Conservation (phyloP, 1,140 invertebrate genomes). For the Drosophila miranda region DNA sequence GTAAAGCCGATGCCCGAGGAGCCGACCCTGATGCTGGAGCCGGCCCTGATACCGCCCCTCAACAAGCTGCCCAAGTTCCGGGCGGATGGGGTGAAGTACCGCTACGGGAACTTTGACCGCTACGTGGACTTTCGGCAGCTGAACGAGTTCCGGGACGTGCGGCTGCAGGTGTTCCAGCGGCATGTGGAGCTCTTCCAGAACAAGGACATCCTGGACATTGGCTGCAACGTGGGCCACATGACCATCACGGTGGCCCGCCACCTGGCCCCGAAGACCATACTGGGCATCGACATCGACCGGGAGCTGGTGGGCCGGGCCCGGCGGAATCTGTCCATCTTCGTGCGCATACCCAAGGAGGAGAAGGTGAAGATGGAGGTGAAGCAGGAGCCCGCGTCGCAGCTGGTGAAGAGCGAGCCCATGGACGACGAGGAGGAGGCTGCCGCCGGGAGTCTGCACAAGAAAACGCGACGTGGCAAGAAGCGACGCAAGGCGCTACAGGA, state of each 20-base stretch:
- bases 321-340: slow-evolving; percentile 74
- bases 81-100: slow-evolving; percentile 90
- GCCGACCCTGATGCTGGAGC: slow-evolving; percentile 52
- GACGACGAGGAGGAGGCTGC: background rate
- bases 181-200: slow-evolving; percentile 92
- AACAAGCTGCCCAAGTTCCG: slow-evolving; percentile 87
- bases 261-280: slow-evolving; percentile 91
- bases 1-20: background rate
- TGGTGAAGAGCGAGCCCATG: background rate
- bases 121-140: slow-evolving; percentile 98
- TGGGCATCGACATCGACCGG: slow-evolving; percentile 98
- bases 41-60: slow-evolving; percentile 49
- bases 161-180: slow-evolving; percentile 90
- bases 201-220: slow-evolving; percentile 97
- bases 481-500: slow-evolving; percentile 36
- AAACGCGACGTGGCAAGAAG: slow-evolving; percentile 65
- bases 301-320: slow-evolving; percentile 88
- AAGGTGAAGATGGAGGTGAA: slow-evolving; percentile 20
- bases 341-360: slow-evolving; percentile 69
- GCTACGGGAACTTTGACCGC: slow-evolving; percentile 97
- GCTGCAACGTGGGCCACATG: slow-evolving; percentile 98
- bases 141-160: slow-evolving; percentile 90
- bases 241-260: slow-evolving; percentile 93
- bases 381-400: slow-evolving; percentile 1
- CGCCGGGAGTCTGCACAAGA: slow-evolving; percentile 35